A percentile compares a stretch with the other conserved stretches of the same genome.
Evolutionary conservation across 2,888 invertebrate genomes (phyloP).

Genomic region (Pterostichus madidus): DNA sequence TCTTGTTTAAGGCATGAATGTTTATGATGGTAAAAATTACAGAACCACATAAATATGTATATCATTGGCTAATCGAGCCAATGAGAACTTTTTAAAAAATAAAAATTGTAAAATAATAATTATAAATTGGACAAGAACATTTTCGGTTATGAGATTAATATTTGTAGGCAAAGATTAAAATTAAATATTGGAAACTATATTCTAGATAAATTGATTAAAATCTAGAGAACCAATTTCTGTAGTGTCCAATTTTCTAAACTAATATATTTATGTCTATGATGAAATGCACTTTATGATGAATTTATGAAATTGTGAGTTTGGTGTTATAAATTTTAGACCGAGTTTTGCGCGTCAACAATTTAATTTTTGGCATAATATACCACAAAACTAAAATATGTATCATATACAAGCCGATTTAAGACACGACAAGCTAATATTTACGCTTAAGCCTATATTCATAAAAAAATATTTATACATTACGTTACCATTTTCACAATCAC

Average conservation of each 20-base stretch:
- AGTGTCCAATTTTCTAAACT: background rate
- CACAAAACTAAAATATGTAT: slow-evolving; percentile 37
- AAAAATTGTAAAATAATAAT: no score
- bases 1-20: no score
- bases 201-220: no score
- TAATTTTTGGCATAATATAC: slow-evolving; percentile 14
- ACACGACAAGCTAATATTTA: slow-evolving; percentile 41
- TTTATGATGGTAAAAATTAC: no score
- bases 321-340: slow-evolving; percentile 42
- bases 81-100: no score
- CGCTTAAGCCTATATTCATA: slow-evolving; percentile 54
- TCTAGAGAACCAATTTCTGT: background rate
- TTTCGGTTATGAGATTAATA: no score
- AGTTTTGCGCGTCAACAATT: slow-evolving; percentile 36
- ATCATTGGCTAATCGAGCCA: no score
- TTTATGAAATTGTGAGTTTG: slow-evolving; percentile 9
- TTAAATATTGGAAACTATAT: no score
- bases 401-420: slow-evolving; percentile 42
- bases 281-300: background rate
- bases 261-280: background rate
- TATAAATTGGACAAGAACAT: no score
- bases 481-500: slow-evolving; percentile 45
- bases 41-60: no score
- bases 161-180: no score
- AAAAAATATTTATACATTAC: slow-evolving; percentile 52